Evolutionary conservation across 2,888 invertebrate genomes (phyloP).

Genomic region (Taphrorychus bicolor): DNA sequence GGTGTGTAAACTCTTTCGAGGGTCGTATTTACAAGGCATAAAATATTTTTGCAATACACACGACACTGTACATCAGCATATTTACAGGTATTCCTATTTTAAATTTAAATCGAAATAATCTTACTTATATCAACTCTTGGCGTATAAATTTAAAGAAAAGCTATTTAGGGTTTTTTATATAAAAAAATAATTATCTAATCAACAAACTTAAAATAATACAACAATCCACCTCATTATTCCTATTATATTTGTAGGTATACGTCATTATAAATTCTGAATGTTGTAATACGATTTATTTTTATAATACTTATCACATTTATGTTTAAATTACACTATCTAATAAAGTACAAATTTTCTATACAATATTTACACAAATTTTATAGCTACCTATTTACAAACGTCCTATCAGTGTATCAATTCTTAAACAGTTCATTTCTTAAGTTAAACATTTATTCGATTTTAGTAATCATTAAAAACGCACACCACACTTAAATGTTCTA

Average conservation of each 20-base stretch:
- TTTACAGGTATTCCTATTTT: too few relatives aligned
- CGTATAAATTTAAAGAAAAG: not conserved
- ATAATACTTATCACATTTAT: slow-evolving; percentile 17
- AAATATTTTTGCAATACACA: slow-evolving; percentile 41
- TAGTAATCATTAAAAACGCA: not conserved
- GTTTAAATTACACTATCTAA: slow-evolving; percentile 6
- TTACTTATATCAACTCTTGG: too few relatives aligned
- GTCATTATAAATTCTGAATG: slow-evolving; percentile 2
- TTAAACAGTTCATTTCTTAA: not conserved
- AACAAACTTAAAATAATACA: too few relatives aligned
- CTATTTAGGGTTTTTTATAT: not conserved
- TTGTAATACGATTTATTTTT: slow-evolving; percentile 15
- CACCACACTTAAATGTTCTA: not conserved
- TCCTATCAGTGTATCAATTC: not conserved
- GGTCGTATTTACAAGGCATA: slow-evolving; percentile 52
- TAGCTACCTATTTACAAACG: not conserved
- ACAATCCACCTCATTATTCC: too few relatives aligned
- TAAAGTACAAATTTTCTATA: slow-evolving; percentile 7
- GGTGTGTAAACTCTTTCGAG: slow-evolving; percentile 38
- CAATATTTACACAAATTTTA: not conserved
- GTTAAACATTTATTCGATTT: not conserved
- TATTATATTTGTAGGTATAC: not conserved
- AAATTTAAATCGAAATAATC: too few relatives aligned
- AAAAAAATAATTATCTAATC: too few relatives aligned
- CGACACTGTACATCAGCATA: slow-evolving; percentile 23